Conservation (phyloP, 1,140 invertebrate species). For the Pollicipes pollicipes region DNA sequence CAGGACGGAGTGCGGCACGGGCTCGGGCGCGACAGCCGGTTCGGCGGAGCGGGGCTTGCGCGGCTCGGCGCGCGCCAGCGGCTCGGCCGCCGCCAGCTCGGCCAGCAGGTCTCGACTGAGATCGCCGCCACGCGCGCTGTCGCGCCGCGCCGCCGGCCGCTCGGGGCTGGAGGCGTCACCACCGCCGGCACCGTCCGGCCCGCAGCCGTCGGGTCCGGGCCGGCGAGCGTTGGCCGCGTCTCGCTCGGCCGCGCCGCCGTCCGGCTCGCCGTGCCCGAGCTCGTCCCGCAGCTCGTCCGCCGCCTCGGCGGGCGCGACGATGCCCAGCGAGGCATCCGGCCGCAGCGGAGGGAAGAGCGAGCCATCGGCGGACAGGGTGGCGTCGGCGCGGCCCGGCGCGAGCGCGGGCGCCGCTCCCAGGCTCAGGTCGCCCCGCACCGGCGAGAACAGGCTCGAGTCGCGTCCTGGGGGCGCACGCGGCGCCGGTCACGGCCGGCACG, state of each 20-base stretch:
- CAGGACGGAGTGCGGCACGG: neutral
- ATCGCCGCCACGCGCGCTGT: neutral
- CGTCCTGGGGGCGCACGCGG: too few relatives aligned
- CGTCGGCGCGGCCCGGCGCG: too few relatives aligned
- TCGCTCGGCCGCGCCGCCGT: too few relatives aligned
- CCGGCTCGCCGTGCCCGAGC: too few relatives aligned
- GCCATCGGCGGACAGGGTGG: neutral
- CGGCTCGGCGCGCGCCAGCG: too few relatives aligned
- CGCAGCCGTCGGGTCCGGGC: neutral
- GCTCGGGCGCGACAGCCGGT: neutral
- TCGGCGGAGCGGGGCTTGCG: neutral
- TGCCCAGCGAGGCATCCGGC: neutral
- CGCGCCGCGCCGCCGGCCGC: too few relatives aligned
- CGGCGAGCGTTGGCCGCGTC: too few relatives aligned
- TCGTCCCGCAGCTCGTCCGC: too few relatives aligned
- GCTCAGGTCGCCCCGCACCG: neutral
- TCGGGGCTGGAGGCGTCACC: neutral
- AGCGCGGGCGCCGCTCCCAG: neutral
- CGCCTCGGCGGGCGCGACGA: neutral
- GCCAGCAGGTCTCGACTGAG: neutral
- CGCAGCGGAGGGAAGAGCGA: neutral
- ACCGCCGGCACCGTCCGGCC: too few relatives aligned
- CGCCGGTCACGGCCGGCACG: too few relatives aligned
- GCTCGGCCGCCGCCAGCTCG: neutral
- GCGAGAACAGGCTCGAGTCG: neutral